phyloP scores from a whole-genome alignment of 2,888 invertebrate genomes.

The Tridacna gigas region DNA sequence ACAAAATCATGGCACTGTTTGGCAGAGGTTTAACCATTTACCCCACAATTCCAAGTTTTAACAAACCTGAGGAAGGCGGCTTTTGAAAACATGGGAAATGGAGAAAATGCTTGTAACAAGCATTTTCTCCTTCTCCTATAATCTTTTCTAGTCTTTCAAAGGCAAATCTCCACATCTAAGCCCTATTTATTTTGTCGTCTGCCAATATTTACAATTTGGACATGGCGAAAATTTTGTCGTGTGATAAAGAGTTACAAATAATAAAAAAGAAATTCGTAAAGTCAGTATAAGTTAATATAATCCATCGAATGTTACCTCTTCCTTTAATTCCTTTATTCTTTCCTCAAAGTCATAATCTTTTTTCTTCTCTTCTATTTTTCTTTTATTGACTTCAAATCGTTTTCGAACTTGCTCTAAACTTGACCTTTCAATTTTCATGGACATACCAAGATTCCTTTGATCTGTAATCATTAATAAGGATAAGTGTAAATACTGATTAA shows the following conservation, averaged over 20 bases:
- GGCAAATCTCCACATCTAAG: too few species aligned
- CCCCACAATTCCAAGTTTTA: too few species aligned
- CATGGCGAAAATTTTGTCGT: not conserved
- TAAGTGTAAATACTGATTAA: too few species aligned
- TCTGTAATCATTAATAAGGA: slow-evolving; percentile 86
- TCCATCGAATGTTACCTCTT: slow-evolving; percentile 88
- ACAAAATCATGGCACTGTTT: too few species aligned
- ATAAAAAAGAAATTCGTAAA: not conserved
- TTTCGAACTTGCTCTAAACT: slow-evolving; percentile 97
- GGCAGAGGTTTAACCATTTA: too few species aligned
- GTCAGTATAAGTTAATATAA: not conserved
- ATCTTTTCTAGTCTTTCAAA: too few species aligned
- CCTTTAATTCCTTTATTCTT: slow-evolving; percentile 95
- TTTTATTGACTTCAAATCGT: slow-evolving; percentile 96
- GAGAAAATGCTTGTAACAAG: too few species aligned
- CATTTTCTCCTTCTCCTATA: too few species aligned
- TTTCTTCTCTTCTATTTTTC: slow-evolving; percentile 96
- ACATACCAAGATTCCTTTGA: slow-evolving; percentile 99
- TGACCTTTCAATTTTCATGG: slow-evolving; percentile 98
- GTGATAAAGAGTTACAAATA: not conserved
- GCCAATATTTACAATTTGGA: too few species aligned
- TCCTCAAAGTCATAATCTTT: slow-evolving; percentile 98
- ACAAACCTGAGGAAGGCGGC: too few species aligned
- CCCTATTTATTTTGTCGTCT: too few species aligned
- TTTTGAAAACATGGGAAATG: too few species aligned